Evolutionary conservation across 2,113 vertebrate genomes (phyloP), one percentile per base, ranked within the genome.

Genomic region (Forbesichthys agassizii): DNA sequence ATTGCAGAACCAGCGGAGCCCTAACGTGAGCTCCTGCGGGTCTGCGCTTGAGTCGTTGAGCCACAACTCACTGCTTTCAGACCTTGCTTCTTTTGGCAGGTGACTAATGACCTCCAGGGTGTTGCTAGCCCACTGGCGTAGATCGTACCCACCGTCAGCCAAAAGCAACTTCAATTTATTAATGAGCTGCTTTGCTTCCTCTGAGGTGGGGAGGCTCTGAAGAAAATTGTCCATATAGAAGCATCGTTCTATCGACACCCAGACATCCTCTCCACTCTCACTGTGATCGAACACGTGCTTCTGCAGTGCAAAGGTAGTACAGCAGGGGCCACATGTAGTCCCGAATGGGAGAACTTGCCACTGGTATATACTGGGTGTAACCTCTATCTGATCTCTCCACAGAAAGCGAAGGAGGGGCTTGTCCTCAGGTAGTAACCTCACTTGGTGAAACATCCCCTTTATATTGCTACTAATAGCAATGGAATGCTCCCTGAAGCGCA

Each of bases 331-430:
- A 16, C 61, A 75, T 0, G 13, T 64, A 12, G 73, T 64, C 8
- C 61, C 54, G 3, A 75, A 75, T 0, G 73, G 67, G 2, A 75
- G 11, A 0, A 75, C 73, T 11, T 63, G 74, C 62, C 74, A 66
- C 42, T 78, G 33, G 42, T 71, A 71, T 3, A 77, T 13, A 14
- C 16, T 13, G 12, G 58, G 33, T 4, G 12, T 2, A 11, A 49
- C 2, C 1, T 33, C 1, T 68, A 0, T 16, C 11, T 20, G 12
- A 2, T 51, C 56, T 12, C 48, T 3, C 67, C 67, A 69, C 0
- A 60, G 4, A 13, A 69, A 69, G 0, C 56, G 9, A 11, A 59
- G 46, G 1, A 68, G 27, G 1, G 55, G 55, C 42, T 33, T 20
- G n/a, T 60, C 66, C 16, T 59, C 55, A 14, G 36, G 55, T 8